Conservation (phyloP, 2,888 invertebrate species). For the Drosophila anomelani region DNA sequence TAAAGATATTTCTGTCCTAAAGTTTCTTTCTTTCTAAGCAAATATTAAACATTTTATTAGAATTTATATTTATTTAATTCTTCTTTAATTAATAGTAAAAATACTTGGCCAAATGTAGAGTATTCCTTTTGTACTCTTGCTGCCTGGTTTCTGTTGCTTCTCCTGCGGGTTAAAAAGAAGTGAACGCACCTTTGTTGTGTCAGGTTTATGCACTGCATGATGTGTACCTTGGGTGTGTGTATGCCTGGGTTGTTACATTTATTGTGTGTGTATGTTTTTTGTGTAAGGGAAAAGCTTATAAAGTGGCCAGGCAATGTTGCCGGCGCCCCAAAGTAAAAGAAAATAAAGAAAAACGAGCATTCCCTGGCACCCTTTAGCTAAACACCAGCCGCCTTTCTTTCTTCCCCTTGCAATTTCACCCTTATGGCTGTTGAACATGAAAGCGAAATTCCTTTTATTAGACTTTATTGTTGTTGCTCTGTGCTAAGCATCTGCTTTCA, state of each 20-base stretch:
- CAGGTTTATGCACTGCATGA: constrained; percentile 35
- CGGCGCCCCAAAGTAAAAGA: constrained; percentile 32
- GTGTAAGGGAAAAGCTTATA: constrained; percentile 32
- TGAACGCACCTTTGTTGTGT: constrained; percentile 61
- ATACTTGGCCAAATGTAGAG: neutral
- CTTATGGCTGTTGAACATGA: constrained; percentile 63
- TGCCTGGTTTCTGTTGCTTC: constrained; percentile 4
- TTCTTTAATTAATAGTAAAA: neutral
- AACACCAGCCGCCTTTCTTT: neutral
- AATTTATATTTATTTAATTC: neutral
- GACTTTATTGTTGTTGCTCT: constrained; percentile 49
- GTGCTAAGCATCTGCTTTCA: constrained; percentile 65
- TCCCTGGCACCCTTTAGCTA: constrained; percentile 11
- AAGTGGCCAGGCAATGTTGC: constrained; percentile 58
- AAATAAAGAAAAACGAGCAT: constrained; percentile 32
- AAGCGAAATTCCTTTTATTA: constrained; percentile 77
- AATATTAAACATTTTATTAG: neutral
- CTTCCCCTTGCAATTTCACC: constrained; percentile 23
- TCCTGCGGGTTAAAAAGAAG: constrained; percentile 49
- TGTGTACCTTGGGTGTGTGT: constrained; percentile 10
- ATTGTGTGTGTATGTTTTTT: constrained; percentile 5
- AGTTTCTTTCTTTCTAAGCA: neutral
- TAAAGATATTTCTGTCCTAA: neutral
- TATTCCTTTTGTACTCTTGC: constrained; percentile 1
- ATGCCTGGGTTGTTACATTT: no score